Conservation (phyloP, 92 coral and sea anemone species). For the Epizoanthus scotinus region DNA sequence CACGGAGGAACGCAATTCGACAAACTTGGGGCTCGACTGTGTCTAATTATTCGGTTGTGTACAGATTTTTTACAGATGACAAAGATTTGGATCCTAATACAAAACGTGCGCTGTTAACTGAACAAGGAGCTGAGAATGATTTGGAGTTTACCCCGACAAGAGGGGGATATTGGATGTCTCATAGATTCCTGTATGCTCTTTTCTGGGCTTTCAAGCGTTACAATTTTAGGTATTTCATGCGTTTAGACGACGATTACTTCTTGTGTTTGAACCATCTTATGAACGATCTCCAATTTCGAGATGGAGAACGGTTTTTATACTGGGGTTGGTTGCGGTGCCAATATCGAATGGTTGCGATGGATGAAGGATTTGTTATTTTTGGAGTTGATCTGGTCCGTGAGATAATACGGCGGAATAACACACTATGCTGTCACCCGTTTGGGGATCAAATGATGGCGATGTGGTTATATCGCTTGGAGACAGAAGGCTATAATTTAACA, state of each 20-base stretch:
- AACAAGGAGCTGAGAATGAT: slow-evolving; percentile 36
- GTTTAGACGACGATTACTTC: slow-evolving; percentile 70
- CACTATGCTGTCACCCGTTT: slow-evolving; percentile 56
- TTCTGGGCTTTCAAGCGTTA: slow-evolving; percentile 61
- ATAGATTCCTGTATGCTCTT: slow-evolving; percentile 50
- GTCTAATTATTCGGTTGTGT: slow-evolving; percentile 44
- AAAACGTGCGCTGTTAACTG: slow-evolving; percentile 15
- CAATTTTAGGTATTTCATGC: slow-evolving; percentile 51
- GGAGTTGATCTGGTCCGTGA: slow-evolving; percentile 49
- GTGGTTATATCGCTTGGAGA: slow-evolving; percentile 55
- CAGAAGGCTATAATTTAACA: slow-evolving; percentile 47
- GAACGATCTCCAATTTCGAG: slow-evolving; percentile 51
- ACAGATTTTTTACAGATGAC: slow-evolving; percentile 57
- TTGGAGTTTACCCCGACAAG: slow-evolving; percentile 56
- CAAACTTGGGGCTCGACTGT: slow-evolving; percentile 52
- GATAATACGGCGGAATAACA: slow-evolving; percentile 50
- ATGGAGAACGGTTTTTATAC: slow-evolving; percentile 50
- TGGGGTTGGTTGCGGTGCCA: slow-evolving; percentile 59
- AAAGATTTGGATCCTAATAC: slow-evolving; percentile 24
- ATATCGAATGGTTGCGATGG: slow-evolving; percentile 67
- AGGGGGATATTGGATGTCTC: slow-evolving; percentile 50
- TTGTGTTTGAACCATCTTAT: slow-evolving; percentile 58
- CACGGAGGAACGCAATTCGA: slow-evolving; percentile 44
- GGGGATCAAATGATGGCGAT: slow-evolving; percentile 70
- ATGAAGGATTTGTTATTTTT: slow-evolving; percentile 56